Conservation (phyloP, 2,113 vertebrate genomes). For the Albula glossodonta region DNA sequence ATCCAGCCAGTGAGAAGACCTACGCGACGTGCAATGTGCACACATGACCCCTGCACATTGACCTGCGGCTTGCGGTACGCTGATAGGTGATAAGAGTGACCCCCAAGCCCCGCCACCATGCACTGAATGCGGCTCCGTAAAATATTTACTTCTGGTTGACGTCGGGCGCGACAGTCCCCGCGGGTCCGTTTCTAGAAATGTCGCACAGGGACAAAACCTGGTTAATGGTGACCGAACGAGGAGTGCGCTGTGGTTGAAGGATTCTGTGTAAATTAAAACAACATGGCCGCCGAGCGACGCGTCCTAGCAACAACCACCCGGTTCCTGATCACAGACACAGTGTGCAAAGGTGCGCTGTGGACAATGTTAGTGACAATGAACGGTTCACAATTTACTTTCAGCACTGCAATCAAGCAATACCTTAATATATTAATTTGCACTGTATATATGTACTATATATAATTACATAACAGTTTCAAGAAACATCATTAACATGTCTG, state of each 20-base stretch:
- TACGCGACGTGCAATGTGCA: not conserved
- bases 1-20: constrained; percentile 31
- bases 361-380: not conserved
- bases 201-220: constrained; percentile 72
- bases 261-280: not conserved
- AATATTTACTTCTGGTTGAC: constrained; percentile 93
- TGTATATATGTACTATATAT: not conserved
- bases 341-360: not conserved
- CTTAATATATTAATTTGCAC: not conserved
- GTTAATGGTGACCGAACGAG: constrained; percentile 60
- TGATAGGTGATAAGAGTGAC: not conserved
- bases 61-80: constrained; percentile 1
- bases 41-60: constrained; percentile 1
- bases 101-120: constrained; percentile 84
- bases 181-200: constrained; percentile 77
- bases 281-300: not conserved
- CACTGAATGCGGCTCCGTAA: constrained; percentile 58
- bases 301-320: not conserved
- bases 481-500: not conserved
- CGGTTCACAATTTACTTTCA: not conserved
- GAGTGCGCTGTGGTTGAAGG: not conserved
- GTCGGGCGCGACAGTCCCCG: constrained; percentile 78
- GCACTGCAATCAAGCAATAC: not conserved
- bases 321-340: not conserved
- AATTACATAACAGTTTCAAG: not conserved